These are phyloP conservation scores for Micropoecilia bifurca DNA, from an alignment of 2,797 vertebrate genomes.

Conservation along the genomic window DNA sequence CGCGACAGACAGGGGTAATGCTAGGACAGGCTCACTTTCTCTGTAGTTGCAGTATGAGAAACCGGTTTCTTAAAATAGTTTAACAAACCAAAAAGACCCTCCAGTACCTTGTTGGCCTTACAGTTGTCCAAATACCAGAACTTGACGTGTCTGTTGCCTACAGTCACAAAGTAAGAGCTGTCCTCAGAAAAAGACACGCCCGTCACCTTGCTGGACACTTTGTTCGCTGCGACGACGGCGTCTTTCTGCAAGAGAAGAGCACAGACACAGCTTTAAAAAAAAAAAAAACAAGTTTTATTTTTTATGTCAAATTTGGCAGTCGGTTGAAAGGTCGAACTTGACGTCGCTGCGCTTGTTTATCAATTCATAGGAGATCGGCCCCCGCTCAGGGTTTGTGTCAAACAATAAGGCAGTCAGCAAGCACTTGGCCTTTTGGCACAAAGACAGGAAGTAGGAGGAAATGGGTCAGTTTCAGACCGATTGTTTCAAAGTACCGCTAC, in stretches of 20 bases:
- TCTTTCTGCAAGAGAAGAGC: constrained; percentile 84
- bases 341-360: not conserved
- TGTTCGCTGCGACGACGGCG: constrained; percentile 90
- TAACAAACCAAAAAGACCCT: not conserved
- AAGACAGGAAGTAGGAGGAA: not conserved
- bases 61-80: not conserved
- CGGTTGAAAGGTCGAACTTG: not conserved
- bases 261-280: not conserved
- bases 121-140: constrained; percentile 96
- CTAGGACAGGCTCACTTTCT: not conserved
- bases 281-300: not conserved
- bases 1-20: not conserved
- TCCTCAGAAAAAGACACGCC: constrained; percentile 94
- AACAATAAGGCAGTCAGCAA: not conserved
- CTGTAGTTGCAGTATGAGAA: not conserved
- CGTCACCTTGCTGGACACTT: constrained; percentile 94
- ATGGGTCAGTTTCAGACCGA: not conserved
- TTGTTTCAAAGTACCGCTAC: not conserved
- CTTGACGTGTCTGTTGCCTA: constrained; percentile 92
- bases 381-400: not conserved
- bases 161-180: constrained; percentile 95
- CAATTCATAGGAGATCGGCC: not conserved
- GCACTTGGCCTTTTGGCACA: not conserved
- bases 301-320: not conserved
- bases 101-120: constrained; percentile 88